Conservation (phyloP, 92 coral and sea anemone genomes). For the Phenganax marumi region DNA sequence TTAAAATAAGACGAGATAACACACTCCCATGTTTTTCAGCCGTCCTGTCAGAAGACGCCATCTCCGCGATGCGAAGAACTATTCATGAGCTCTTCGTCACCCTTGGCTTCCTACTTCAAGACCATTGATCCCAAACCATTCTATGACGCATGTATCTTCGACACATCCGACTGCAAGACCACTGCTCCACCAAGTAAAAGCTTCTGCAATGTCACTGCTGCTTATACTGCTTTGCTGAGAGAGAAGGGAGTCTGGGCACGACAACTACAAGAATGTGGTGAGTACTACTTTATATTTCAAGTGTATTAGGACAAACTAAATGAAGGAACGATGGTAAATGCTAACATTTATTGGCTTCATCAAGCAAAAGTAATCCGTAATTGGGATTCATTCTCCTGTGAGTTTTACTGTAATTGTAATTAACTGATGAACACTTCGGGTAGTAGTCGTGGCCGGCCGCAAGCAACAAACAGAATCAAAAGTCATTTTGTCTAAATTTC, state of each 20-base stretch:
- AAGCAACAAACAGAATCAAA: too few species aligned
- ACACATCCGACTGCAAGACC: constrained; percentile 70
- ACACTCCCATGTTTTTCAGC: not conserved
- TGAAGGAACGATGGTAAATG: not conserved
- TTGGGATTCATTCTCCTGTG: too few species aligned
- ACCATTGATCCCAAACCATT: constrained; percentile 80
- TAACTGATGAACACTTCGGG: too few species aligned
- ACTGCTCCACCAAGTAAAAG: constrained; percentile 69
- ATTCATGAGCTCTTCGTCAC: constrained; percentile 70
- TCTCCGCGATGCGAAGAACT: constrained; percentile 63
- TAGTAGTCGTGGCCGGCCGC: too few species aligned
- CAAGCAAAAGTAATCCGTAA: too few species aligned
- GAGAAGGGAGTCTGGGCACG: constrained; percentile 83
- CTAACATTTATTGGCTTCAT: too few species aligned
- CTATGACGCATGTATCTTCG: constrained; percentile 77
- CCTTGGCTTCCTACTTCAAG: constrained; percentile 70
- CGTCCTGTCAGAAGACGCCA: not conserved
- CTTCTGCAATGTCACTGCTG: constrained; percentile 91
- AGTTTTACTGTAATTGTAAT: too few species aligned
- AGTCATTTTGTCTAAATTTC: not conserved
- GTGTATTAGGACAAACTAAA: not conserved
- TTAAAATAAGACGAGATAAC: too few species aligned
- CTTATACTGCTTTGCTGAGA: constrained; percentile 83
- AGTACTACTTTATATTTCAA: constrained; percentile 22
- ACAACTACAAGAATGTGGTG: constrained; percentile 88